Base-by-base conservation (phyloP, 2,113 vertebrate species). In the Smithornis capensis region DNA sequence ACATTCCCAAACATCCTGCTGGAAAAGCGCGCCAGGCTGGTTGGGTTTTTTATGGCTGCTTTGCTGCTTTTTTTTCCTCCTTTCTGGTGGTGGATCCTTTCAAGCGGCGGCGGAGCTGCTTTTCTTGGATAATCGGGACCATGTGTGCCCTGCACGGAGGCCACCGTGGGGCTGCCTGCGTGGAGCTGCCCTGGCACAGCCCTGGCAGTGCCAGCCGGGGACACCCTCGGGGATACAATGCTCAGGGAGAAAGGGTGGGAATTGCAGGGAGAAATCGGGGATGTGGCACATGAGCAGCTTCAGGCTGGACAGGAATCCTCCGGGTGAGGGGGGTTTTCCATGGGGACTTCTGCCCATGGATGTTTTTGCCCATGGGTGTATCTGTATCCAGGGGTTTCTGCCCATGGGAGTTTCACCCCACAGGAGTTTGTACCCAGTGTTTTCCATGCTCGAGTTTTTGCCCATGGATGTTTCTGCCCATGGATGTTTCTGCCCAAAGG, bases 121-220 rank as follows among this genome's bases (percentile, higher is more conserved):
- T 76, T 80, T 47, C 57, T 47, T 4, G 52, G 75, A 83, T 97
- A 96, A 97, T 94, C 50, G 38, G 37, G 94, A 96, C 45, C 91
- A 96, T 94, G 88, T 95, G 96, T 3, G 70, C 4, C 52, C 70
- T 31, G 90, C 81, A 67, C 29, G 64, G 89, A 69, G 75, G 89
- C 69, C 33, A 76, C 78, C 59, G 21, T 10, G 42, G 62, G 69
- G 53, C 79, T 82, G 90, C 70, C 77, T 52, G 63, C 44, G 37
- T 52, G 92, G 89, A 37, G 52, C 71, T 47, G 45, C 45, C 21
- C 45, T 40, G 13, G 45, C 65, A 4, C 37, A 8, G 60, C 60
- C 60, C 53, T 1, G 7, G 38, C 47, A 2, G 0, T n/a, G 70
- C 83, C 60, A 42, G 40, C 47, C 25, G 7, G 18, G 17, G 4